Conservation (phyloP, 2,888 invertebrate genomes). For the Platerodrilus igneus region DNA sequence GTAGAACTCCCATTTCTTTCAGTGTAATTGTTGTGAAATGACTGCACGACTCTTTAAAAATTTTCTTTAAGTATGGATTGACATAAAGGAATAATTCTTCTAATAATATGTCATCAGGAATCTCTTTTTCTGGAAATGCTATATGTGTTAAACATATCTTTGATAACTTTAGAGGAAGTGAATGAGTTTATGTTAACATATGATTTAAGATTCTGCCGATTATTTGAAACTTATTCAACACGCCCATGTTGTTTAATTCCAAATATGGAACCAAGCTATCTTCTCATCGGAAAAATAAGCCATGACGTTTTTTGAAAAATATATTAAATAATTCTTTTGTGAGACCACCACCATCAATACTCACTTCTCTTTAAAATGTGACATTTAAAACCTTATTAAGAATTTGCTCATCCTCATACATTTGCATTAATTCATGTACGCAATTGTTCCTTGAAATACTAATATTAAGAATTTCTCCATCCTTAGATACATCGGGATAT, state of each 20-base stretch:
- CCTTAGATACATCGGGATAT: too few species aligned
- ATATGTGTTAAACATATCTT: background rate
- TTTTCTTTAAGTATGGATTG: background rate
- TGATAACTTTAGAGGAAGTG: background rate
- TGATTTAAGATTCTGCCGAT: conserved; percentile 3
- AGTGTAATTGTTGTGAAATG: background rate
- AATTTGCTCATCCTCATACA: too few species aligned
- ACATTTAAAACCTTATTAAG: too few species aligned
- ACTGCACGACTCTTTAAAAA: background rate
- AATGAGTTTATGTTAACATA: background rate
- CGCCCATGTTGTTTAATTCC: background rate
- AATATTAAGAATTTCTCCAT: too few species aligned
- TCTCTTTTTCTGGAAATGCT: background rate
- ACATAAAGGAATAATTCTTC: conserved; percentile 2
- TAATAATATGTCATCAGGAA: background rate
- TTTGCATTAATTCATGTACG: too few species aligned
- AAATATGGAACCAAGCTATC: conserved; percentile 2
- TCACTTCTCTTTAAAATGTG: too few species aligned
- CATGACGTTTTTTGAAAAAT: background rate
- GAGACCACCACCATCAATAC: conserved; percentile 5
- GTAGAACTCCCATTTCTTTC: background rate
- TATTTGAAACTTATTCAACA: background rate
- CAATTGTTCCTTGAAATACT: too few species aligned
- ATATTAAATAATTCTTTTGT: conserved; percentile 3
- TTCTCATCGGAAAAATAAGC: conserved; percentile 2